A percentile compares a stretch with the other conserved stretches of the same genome.
Evolutionary conservation across 2,797 vertebrate genomes (phyloP).

Genomic region (Taenioides sp.): DNA sequence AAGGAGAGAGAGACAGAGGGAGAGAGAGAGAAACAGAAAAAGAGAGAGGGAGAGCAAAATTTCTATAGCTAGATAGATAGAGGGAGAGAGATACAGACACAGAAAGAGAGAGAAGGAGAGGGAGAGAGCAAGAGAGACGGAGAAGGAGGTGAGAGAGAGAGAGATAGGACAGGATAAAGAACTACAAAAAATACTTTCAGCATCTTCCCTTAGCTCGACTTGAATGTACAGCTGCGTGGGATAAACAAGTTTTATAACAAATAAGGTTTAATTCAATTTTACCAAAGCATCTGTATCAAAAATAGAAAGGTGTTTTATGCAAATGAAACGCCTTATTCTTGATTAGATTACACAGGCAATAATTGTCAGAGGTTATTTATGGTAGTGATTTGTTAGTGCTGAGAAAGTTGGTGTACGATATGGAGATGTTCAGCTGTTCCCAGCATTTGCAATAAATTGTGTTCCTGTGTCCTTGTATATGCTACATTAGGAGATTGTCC

Average conservation of each 20-base stretch:
- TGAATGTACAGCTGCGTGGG: slow-evolving; percentile 60
- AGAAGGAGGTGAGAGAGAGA: slow-evolving; percentile 34
- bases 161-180: slow-evolving; percentile 53
- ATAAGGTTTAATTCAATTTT: slow-evolving; percentile 73
- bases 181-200: slow-evolving; percentile 24
- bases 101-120: slow-evolving; percentile 15
- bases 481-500: slow-evolving; percentile 46
- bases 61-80: slow-evolving; percentile 11
- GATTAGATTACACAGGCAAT: slow-evolving; percentile 76
- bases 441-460: slow-evolving; percentile 40
- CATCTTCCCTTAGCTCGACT: slow-evolving; percentile 30
- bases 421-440: slow-evolving; percentile 49
- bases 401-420: slow-evolving; percentile 41
- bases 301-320: slow-evolving; percentile 57
- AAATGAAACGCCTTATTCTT: slow-evolving; percentile 75
- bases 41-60: too few relatives aligned
- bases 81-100: slow-evolving; percentile 14
- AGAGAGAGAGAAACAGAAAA: too few relatives aligned
- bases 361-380: slow-evolving; percentile 79
- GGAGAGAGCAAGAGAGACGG: background rate
- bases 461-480: slow-evolving; percentile 23
- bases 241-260: slow-evolving; percentile 75
- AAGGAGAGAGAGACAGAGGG: too few relatives aligned
- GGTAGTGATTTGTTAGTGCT: slow-evolving; percentile 67
- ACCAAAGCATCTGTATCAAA: slow-evolving; percentile 53